phyloP scores from a whole-genome alignment of 2,113 vertebrate species.

The Microtus richardsoni region DNA sequence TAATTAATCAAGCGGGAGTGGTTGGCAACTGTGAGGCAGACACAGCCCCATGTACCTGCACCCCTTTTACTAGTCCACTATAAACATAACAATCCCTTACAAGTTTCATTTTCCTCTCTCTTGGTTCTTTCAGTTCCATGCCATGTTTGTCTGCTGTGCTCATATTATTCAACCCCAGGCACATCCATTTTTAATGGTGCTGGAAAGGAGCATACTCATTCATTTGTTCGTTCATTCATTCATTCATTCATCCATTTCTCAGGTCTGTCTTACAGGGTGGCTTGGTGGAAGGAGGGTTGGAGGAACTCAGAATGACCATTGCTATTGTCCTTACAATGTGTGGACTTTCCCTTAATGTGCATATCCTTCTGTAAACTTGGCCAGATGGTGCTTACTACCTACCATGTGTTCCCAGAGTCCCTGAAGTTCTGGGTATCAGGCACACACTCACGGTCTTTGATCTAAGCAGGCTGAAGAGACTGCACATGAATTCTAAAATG shows the following conservation, averaged over 20 bases:
- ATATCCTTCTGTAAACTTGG: too few relatives aligned
- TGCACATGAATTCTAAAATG: neutral
- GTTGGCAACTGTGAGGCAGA: neutral
- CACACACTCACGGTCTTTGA: neutral
- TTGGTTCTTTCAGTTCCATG: neutral
- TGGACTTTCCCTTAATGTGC: neutral
- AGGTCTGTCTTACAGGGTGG: neutral
- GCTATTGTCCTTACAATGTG: neutral
- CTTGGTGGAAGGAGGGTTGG: neutral
- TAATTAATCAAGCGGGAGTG: neutral
- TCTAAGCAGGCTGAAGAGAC: neutral
- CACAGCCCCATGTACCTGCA: neutral
- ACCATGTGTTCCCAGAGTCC: neutral
- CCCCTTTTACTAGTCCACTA: neutral
- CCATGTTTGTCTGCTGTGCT: neutral
- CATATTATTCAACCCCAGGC: too few relatives aligned
- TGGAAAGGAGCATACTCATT: neutral
- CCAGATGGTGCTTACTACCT: neutral
- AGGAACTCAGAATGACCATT: neutral
- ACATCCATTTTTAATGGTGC: neutral
- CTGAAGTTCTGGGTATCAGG: neutral
- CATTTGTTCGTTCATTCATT: too few relatives aligned
- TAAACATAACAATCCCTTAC: neutral
- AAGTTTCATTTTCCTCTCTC: neutral
- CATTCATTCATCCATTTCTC: neutral